A percentile compares a stretch with the other conserved stretches of the same genome.
These are phyloP conservation scores for Pediacus dermestoides DNA, from an alignment of 2,888 invertebrate genomes.

Conservation along the genomic window DNA sequence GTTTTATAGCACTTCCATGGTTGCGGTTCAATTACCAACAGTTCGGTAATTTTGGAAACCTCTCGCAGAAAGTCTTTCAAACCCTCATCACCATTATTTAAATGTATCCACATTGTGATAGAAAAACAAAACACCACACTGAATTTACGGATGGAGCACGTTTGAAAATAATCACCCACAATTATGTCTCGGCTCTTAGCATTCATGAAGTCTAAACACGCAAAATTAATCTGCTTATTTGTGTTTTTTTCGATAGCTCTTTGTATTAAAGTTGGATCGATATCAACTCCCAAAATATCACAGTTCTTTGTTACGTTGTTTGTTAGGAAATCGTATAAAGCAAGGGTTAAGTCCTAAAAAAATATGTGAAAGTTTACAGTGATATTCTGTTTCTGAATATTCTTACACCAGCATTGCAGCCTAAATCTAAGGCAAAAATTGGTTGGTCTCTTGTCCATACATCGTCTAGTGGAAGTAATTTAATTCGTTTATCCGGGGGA, in stretches of 20 bases:
- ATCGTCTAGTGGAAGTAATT: slow-evolving; percentile 56
- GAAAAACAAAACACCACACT: slow-evolving; percentile 76
- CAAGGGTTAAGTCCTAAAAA: slow-evolving; percentile 63
- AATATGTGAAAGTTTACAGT: slow-evolving; percentile 14
- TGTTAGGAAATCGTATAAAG: slow-evolving; percentile 55
- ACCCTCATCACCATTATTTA: slow-evolving; percentile 77
- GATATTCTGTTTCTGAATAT: slow-evolving; percentile 9
- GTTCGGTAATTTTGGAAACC: slow-evolving; percentile 53
- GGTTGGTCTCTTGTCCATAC: slow-evolving; percentile 44
- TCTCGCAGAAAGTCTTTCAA: slow-evolving; percentile 60
- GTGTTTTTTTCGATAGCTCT: slow-evolving; percentile 59
- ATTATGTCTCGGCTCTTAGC: slow-evolving; percentile 36
- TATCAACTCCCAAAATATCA: slow-evolving; percentile 67
- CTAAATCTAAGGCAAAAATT: slow-evolving; percentile 54
- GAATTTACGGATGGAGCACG: too few relatives aligned
- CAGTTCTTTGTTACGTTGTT: slow-evolving; percentile 46
- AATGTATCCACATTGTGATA: slow-evolving; percentile 87
- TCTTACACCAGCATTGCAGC: slow-evolving; percentile 74
- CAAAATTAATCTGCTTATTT: slow-evolving; percentile 53
- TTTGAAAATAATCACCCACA: too few relatives aligned
- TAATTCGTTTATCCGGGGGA: slow-evolving; percentile 64
- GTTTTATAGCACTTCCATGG: slow-evolving; percentile 81
- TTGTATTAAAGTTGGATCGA: slow-evolving; percentile 67
- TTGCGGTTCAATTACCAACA: slow-evolving; percentile 76
- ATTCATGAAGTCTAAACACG: slow-evolving; percentile 60